Conservation (phyloP, 1,140 invertebrate species). For the Bombus superbus region DNA sequence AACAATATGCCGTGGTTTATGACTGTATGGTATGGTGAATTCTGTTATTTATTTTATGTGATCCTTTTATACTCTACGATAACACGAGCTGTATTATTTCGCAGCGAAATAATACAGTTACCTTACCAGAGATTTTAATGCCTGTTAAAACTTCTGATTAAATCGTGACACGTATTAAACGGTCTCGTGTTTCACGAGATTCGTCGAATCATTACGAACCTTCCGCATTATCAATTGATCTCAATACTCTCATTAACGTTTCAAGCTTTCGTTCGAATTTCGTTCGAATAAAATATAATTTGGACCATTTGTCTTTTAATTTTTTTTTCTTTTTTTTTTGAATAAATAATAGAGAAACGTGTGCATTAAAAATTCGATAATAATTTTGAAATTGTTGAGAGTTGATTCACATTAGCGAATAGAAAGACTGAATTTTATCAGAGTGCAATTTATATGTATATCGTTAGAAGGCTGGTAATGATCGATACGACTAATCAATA, state of each 20-base stretch:
- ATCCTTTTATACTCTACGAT: slow-evolving; percentile 5
- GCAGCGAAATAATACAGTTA: background rate
- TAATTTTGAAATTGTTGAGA: background rate
- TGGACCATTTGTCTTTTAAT: background rate
- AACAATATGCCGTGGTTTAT: background rate
- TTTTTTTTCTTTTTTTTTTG: too few species aligned
- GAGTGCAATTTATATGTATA: background rate
- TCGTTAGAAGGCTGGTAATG: slow-evolving; percentile 28
- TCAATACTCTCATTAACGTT: background rate
- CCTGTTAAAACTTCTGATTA: slow-evolving; percentile 30
- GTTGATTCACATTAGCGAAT: background rate
- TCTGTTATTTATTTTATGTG: background rate
- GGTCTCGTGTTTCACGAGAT: background rate
- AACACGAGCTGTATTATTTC: background rate
- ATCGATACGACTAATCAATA: slow-evolving; percentile 10
- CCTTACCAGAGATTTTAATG: slow-evolving; percentile 40
- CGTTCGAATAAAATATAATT: background rate
- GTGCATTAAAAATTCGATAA: background rate
- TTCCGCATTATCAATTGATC: background rate
- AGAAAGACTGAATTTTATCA: slow-evolving; percentile 36
- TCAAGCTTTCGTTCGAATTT: background rate
- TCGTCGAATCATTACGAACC: slow-evolving; percentile 33
- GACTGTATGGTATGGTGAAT: background rate
- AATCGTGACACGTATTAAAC: background rate
- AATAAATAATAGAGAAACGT: too few species aligned